Percentiles rank a stretch among this genome's conserved stretches.
These are phyloP conservation scores for Cephus nigrinus DNA, from an alignment of 2,888 invertebrate genomes.

Conservation along the genomic window DNA sequence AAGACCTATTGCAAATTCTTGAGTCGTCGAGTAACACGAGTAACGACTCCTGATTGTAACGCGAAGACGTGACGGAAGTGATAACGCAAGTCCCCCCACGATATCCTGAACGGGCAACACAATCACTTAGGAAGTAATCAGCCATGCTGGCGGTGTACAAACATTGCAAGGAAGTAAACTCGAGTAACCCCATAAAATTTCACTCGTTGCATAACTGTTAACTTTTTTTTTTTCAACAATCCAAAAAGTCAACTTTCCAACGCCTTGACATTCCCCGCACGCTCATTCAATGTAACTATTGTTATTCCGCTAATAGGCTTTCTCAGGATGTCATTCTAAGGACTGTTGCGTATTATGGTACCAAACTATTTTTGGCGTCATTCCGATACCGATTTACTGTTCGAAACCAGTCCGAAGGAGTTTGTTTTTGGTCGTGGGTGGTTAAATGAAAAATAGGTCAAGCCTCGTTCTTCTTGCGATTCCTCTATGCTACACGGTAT, in stretches of 20 bases:
- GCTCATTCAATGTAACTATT: background rate
- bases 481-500: background rate
- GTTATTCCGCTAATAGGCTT: background rate
- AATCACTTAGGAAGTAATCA: conserved; percentile 50
- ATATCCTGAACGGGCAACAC: conserved; percentile 41
- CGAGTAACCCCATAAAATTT: conserved; percentile 32
- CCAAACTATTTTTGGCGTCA: background rate
- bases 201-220: conserved; percentile 33
- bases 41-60: background rate
- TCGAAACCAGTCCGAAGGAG: background rate
- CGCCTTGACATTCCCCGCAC: conserved; percentile 23
- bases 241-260: background rate
- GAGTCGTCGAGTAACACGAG: background rate
- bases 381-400: background rate
- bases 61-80: conserved; percentile 38
- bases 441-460: background rate
- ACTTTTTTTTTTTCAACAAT: conserved; percentile 5
- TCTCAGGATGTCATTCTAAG: background rate
- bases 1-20: background rate
- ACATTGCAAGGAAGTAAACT: conserved; percentile 21
- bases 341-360: background rate
- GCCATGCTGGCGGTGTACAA: conserved; percentile 32
- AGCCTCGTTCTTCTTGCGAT: background rate
- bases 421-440: background rate
- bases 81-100: conserved; percentile 43